Conservation (phyloP, 2,888 invertebrate genomes). For the Adineta ricciae region DNA sequence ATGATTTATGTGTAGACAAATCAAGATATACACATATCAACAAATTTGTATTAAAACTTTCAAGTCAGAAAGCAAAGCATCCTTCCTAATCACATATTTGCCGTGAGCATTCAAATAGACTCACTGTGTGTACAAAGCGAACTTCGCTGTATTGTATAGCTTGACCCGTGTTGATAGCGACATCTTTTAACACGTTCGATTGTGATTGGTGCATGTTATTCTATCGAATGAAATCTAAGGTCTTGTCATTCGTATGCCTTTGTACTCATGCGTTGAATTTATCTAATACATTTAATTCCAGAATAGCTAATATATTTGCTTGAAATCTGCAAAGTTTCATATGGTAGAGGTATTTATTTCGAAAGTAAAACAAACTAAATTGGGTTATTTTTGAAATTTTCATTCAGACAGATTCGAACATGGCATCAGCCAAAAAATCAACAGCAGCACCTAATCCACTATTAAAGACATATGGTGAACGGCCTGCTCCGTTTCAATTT, state of each 20-base stretch:
- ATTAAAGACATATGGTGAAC: slow-evolving; percentile 5
- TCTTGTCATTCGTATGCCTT: background rate
- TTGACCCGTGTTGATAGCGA: background rate
- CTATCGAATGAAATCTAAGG: background rate
- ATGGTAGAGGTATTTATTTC: background rate
- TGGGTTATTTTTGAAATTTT: background rate
- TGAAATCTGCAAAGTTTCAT: background rate
- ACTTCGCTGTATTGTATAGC: no score
- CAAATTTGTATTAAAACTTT: background rate
- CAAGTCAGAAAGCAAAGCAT: no score
- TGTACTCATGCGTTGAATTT: background rate
- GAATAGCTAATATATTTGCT: background rate
- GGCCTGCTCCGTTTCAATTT: slow-evolving; percentile 15
- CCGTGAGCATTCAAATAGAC: no score
- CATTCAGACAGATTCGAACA: background rate
- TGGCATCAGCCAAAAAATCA: background rate
- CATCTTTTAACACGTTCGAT: background rate
- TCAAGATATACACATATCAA: background rate
- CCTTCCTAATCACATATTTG: no score
- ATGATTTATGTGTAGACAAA: background rate
- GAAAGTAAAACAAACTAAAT: background rate
- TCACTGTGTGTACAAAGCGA: no score
- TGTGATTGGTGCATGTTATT: background rate
- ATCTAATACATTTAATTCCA: background rate
- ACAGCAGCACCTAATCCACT: background rate